These are phyloP conservation scores for Euspilapteryx auroguttella DNA, from an alignment of 2,888 invertebrate genomes.

Conservation along the genomic window DNA sequence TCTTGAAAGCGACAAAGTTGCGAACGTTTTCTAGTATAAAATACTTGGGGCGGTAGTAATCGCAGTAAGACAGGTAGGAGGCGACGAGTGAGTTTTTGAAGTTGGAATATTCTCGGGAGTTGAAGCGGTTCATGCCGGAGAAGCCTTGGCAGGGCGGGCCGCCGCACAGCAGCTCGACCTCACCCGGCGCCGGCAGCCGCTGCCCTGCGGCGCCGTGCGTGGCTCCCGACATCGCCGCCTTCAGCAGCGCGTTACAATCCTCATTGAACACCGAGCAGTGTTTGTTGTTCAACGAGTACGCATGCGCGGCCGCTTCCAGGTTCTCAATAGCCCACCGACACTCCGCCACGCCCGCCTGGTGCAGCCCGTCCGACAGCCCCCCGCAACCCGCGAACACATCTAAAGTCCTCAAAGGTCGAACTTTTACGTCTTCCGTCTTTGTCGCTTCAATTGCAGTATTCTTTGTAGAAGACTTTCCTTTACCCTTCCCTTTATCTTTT, in stretches of 20 bases:
- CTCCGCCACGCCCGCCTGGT: slow-evolving; percentile 68
- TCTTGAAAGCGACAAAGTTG: slow-evolving; percentile 83
- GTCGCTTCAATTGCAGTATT: slow-evolving; percentile 12
- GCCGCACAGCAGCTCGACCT: slow-evolving; percentile 82
- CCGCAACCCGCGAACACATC: slow-evolving; percentile 90
- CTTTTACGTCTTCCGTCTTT: slow-evolving; percentile 20
- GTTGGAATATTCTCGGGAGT: slow-evolving; percentile 78
- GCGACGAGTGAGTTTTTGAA: slow-evolving; percentile 86
- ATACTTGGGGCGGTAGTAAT: slow-evolving; percentile 81
- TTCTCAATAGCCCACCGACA: slow-evolving; percentile 84
- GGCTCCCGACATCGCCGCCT: slow-evolving; percentile 66
- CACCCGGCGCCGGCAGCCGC: slow-evolving; percentile 71
- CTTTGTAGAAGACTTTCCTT: slow-evolving; percentile 59
- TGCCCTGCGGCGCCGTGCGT: slow-evolving; percentile 48
- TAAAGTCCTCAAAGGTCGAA: slow-evolving; percentile 64
- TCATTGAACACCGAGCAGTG: slow-evolving; percentile 75
- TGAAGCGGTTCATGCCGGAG: slow-evolving; percentile 88
- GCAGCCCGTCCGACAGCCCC: slow-evolving; percentile 75
- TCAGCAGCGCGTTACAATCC: slow-evolving; percentile 76
- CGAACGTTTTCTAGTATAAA: slow-evolving; percentile 85
- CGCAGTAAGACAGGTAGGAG: slow-evolving; percentile 81
- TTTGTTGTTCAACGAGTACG: slow-evolving; percentile 76
- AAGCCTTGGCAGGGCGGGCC: slow-evolving; percentile 91
- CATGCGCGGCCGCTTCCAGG: slow-evolving; percentile 75
- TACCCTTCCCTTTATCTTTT: slow-evolving; percentile 70